Base-by-base conservation (phyloP, 2,797 vertebrate species). In the Cryptoblepharus egeriae region DNA sequence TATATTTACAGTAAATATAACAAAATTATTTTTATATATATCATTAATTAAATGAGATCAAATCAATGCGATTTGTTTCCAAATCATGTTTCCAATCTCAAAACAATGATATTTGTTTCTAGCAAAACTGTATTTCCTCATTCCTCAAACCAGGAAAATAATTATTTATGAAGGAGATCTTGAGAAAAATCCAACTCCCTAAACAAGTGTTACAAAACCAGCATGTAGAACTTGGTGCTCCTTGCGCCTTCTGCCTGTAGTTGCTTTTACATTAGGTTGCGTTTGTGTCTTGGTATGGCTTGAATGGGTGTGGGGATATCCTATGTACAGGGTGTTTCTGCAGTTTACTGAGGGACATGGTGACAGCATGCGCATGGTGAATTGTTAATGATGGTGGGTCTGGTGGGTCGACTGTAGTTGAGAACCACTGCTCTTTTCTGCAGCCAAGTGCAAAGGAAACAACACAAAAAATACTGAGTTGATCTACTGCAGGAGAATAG, bases 331-430 rank as follows among this genome's bases (percentile, higher is more conserved):
- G 78, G 89, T 87, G 77, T 82, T 52, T 86, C 86, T 72, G 81
- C 72, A 75, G 70, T 16, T 63, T 58, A 64, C 42, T 30, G 39
- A 68, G 79, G 79, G 84, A n/a, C n/a, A 85, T 76, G 71, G 45
- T 61, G 52, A 81, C 42, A 5, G 52, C 55, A 57, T 18, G 2
- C 22, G 55, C n/a, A n/a, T 57, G 18, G 16, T 7, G 18, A 57
- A 57, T 22, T 57, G 55, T 4, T 57, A 57, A 22, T 20, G 7
- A 57, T 57, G 18, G n/a, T n/a, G n/a, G n/a, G n/a, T n/a, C n/a
- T n/a, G n/a, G n/a, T n/a, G n/a, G 73, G 63, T 89, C 89, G 89
- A 86, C 91, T 89, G 87, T 88, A 87, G 84, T 89, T 88, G 88
- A 87, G 74, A 70, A 88, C 81, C 89, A 84, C 90, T 90, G 89